Base-by-base conservation (phyloP, 1,140 invertebrate genomes). In the Amyelois transitella region DNA sequence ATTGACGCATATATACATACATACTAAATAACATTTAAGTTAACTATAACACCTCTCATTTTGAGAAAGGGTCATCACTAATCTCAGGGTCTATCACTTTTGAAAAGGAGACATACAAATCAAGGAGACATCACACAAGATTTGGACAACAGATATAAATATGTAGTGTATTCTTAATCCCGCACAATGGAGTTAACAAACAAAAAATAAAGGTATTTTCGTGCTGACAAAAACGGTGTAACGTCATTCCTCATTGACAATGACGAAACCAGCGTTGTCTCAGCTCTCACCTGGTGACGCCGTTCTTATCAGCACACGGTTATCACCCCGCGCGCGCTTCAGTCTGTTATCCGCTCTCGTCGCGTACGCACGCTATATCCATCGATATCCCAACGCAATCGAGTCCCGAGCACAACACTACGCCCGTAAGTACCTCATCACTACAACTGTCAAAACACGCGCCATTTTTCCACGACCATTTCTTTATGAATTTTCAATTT, bases 271-370 rank as follows among this genome's bases (percentile, higher is more conserved):
- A 38, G 32, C 32, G 32, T 14, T 14, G 32, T 66, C 73, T 75
- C 75, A 60, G 61, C 55, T 66, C 52, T 64, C 66, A 57, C 53
- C 60, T 19, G 72, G 60, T 81, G 76, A 79, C 76, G 75, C 66
- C 70, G 44, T 65, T 68, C 76, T 84, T 84, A 84, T 84, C 81
- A 84, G 75, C 49, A 14, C 32, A 48, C 65, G 69, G 76, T 81
- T 83, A 84, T 84, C 81, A 84, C 74, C 74, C 70, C 64, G 75
- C 70, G 69, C 77, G 75, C 66, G 58, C 56, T 44, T 61, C 63
- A 48, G 45, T 48, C 45, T 18, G 18, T 45, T 65, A 79, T 78
- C 78, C 68, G 77, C 75, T 60, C 75, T 73, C 77, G 77, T 58
- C 61, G 60, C 58, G 49, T 50, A 17, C 58, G 53, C 50, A 18